A percentile compares a stretch with the other conserved stretches of the same genome.
phyloP scores from a whole-genome alignment of 2,113 vertebrate genomes.

The Tenebrosternarchus preto region DNA sequence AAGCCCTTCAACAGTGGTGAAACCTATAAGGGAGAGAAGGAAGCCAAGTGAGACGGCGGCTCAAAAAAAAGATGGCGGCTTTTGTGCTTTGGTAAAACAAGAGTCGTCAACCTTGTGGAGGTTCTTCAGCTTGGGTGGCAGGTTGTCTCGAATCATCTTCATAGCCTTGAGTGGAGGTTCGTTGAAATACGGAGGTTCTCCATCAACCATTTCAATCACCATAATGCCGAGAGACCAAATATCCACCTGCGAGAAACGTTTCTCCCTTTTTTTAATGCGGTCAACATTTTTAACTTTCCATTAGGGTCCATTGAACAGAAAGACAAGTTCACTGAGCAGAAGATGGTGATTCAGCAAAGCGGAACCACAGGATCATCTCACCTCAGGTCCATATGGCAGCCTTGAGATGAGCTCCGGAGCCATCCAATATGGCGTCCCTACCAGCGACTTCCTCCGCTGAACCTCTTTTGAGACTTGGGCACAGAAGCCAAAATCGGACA shows the following conservation, averaged over 20 bases:
- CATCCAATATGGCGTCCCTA: conserved; percentile 62
- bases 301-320: background rate
- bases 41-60: background rate
- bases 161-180: conserved; percentile 95
- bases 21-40: conserved; percentile 69
- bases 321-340: too few relatives aligned
- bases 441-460: conserved; percentile 55
- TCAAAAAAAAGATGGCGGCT: background rate
- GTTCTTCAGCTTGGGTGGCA: conserved; percentile 92
- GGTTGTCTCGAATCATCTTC: conserved; percentile 97
- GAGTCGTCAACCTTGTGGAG: conserved; percentile 82
- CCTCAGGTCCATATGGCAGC: conserved; percentile 61
- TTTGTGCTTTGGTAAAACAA: background rate
- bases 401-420: conserved; percentile 61
- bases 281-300: background rate
- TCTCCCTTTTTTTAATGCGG: background rate
- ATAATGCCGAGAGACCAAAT: conserved; percentile 97
- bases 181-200: conserved; percentile 95
- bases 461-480: conserved; percentile 60
- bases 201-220: conserved; percentile 98
- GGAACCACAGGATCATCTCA: background rate
- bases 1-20: conserved; percentile 90
- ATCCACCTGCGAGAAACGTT: conserved; percentile 75
- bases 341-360: background rate
- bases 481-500: conserved; percentile 91